Percentiles rank a stretch among this genome's conserved stretches.
phyloP scores from a whole-genome alignment of 2,113 vertebrate genomes.

The Neogale vison region DNA sequence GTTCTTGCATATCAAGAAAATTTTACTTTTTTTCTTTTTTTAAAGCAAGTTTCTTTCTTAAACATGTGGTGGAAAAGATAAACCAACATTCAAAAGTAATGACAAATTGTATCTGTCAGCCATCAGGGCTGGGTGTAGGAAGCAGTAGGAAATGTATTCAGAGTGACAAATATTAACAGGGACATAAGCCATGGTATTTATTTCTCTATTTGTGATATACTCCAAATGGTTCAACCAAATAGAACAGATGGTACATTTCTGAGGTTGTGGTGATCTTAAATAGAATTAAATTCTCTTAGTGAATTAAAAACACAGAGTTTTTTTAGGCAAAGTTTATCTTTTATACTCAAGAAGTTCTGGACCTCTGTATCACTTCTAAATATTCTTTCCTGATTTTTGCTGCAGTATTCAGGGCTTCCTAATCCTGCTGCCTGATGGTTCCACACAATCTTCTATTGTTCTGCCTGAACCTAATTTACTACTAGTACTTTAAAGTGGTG shows the following conservation, averaged over 20 bases:
- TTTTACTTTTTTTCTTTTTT: not conserved
- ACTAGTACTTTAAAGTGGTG: not conserved
- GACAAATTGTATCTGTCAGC: not conserved
- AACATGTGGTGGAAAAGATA: not conserved
- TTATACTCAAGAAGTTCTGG: not conserved
- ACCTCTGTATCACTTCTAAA: not conserved
- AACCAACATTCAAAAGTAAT: not conserved
- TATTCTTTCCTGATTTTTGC: not conserved
- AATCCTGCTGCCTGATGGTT: not conserved
- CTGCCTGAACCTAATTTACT: not conserved
- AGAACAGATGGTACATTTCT: not conserved
- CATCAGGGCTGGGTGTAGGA: not conserved
- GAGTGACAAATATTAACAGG: not conserved
- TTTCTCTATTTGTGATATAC: not conserved
- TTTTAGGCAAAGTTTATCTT: not conserved
- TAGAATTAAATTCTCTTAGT: not conserved
- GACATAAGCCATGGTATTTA: not conserved
- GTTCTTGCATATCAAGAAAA: not conserved
- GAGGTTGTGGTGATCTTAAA: not conserved
- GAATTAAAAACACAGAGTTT: not conserved
- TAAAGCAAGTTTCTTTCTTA: not conserved
- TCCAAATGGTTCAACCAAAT: not conserved
- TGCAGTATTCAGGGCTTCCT: not conserved
- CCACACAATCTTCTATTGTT: not conserved
- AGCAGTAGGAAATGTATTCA: not conserved